Evolutionary conservation across 2,797 vertebrate genomes (phyloP), one percentile per base, ranked within the genome.

Genomic region (Diceros bicornis): DNA sequence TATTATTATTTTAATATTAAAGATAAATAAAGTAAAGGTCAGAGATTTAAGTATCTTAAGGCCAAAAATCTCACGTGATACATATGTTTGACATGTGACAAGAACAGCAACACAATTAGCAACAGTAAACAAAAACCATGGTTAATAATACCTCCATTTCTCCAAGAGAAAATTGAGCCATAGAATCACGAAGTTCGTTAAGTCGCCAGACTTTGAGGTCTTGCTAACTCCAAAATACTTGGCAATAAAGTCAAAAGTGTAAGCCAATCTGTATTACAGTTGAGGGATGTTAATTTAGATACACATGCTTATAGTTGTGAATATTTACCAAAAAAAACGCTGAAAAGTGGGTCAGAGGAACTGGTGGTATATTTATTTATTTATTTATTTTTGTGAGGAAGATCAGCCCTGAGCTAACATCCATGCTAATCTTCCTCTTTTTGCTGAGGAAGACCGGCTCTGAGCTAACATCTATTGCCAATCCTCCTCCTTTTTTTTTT

Each of bases 291-390:
- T 84, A 50, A 37, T 88, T 93, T 92, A 97, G 59, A 66, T 69
- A 88, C 14, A 57, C 4, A 74, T 66, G 8, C 52, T 94, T 52
- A 57, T 6, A 69, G 8, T 90, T 69, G 41, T 95, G 52, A 94
- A 79, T 91, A 90, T 81, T 95, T 93, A 68, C 3, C 34, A 82
- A 91, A 62, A 62, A 91, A 83, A 41, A 59, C n/a, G 11, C 7
- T n/a, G 23, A 83, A 95, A 97, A 95, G 27, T 61, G 20, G 52
- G 66, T 89, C 62, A 92, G 23, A 85, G 37, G 47, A 82, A 92
- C 25, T 50, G 47, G 37, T 52, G 85, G 32, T 69, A 82, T 82
- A 97, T 96, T 96, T 92, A 84, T 59, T 41, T 41, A 41, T 41
- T 41, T 41, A 41, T 41, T 41, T 41, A 37, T 37, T 37, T 37